A percentile compares a stretch with the other conserved stretches of the same genome.
Evolutionary conservation across 2,888 invertebrate species (phyloP).

Genomic region (Drosophila parthenogenetica): DNA sequence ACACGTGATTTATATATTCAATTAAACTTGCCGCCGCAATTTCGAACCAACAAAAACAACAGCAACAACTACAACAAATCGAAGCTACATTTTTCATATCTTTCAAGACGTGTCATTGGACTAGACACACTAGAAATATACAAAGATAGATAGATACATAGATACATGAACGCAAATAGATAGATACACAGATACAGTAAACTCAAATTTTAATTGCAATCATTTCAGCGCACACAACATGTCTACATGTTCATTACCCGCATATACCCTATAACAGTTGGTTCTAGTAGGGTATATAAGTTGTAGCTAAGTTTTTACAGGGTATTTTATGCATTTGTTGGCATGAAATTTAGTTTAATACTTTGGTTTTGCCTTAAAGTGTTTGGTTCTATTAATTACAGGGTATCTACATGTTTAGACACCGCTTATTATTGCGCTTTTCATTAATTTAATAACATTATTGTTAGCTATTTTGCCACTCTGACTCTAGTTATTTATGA

Average conservation of each 20-base stretch:
- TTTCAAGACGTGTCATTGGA: slow-evolving; percentile 38
- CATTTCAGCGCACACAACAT: slow-evolving; percentile 18
- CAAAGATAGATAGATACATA: slow-evolving; percentile 1
- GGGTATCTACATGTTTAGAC: slow-evolving; percentile 28
- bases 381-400: neutral
- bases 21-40: slow-evolving; percentile 60
- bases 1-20: slow-evolving; percentile 76
- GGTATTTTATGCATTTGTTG: neutral
- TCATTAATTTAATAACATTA: slow-evolving; percentile 29
- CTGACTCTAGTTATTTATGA: slow-evolving; percentile 67
- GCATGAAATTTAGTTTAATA: neutral
- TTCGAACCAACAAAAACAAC: slow-evolving; percentile 19
- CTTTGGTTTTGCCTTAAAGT: too few relatives aligned
- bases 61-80: slow-evolving; percentile 39
- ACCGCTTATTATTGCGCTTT: slow-evolving; percentile 4
- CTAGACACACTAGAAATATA: slow-evolving; percentile 37
- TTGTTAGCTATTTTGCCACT: slow-evolving; percentile 25
- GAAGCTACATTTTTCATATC: slow-evolving; percentile 49
- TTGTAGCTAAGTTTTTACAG: neutral
- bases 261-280: neutral
- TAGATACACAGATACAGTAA: slow-evolving; percentile 16
- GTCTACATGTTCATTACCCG: slow-evolving; percentile 42
- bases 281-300: neutral
- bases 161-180: slow-evolving; percentile 6
- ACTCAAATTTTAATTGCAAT: slow-evolving; percentile 57